Conservation (phyloP, 1,140 invertebrate genomes). For the Bombus affinis region DNA sequence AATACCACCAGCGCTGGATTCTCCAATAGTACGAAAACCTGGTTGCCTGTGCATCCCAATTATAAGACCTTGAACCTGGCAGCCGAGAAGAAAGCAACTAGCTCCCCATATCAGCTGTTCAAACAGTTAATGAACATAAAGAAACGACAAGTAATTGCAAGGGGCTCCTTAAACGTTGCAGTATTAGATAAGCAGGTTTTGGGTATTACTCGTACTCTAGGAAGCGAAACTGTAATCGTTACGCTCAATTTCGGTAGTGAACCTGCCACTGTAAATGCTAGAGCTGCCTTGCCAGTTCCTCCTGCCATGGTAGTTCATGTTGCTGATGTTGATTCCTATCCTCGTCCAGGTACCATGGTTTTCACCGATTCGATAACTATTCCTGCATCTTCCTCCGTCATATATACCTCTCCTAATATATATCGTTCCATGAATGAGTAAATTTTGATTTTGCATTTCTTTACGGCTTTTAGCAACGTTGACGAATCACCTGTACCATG, state of each 20-base stretch:
- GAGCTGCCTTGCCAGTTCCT: conserved; percentile 59
- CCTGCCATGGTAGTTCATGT: conserved; percentile 55
- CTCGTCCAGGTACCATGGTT: neutral
- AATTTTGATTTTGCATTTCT: too few species aligned
- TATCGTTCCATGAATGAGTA: neutral
- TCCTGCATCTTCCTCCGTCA: conserved; percentile 56
- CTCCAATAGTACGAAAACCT: conserved; percentile 80
- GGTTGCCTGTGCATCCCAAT: conserved; percentile 85
- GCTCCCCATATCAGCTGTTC: conserved; percentile 83
- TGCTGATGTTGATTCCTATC: conserved; percentile 41
- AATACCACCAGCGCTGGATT: conserved; percentile 83
- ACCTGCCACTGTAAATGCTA: conserved; percentile 46
- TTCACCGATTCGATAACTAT: conserved; percentile 37
- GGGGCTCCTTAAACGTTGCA: conserved; percentile 74
- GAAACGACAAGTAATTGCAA: conserved; percentile 72
- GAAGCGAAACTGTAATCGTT: conserved; percentile 43
- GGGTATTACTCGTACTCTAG: conserved; percentile 59
- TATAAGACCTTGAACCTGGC: conserved; percentile 84
- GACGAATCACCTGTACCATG: too few species aligned
- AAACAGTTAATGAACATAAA: conserved; percentile 80
- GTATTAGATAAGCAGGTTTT: conserved; percentile 77
- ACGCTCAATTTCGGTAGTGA: conserved; percentile 66
- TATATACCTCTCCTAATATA: conserved; percentile 30
- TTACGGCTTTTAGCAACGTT: too few species aligned
- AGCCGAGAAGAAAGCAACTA: conserved; percentile 69